Conservation (phyloP, 2,888 invertebrate species). For the Eupithecia inturbata region DNA sequence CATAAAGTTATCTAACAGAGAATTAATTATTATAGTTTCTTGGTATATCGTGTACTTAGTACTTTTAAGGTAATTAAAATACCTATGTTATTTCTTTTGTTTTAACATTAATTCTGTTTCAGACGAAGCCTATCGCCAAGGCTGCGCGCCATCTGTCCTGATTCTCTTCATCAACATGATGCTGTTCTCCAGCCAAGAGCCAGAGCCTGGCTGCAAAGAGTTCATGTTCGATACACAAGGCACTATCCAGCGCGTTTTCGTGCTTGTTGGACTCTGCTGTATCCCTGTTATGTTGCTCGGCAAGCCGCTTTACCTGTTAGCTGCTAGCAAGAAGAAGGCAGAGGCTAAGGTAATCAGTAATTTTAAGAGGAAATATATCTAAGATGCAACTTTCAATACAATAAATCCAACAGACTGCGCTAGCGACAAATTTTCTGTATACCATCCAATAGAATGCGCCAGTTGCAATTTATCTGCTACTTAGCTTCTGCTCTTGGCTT, state of each 20-base stretch:
- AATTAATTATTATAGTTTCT: no score
- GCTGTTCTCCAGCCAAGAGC: constrained; percentile 88
- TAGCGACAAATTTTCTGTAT: no score
- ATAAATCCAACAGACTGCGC: neutral
- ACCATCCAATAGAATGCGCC: neutral
- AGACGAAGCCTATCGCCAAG: constrained; percentile 71
- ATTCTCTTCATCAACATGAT: constrained; percentile 99
- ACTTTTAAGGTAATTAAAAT: no score
- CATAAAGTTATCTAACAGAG: no score
- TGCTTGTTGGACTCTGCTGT: constrained; percentile 91
- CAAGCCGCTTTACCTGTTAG: constrained; percentile 92
- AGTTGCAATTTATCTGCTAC: neutral
- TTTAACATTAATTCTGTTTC: constrained; percentile 21
- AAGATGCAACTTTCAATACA: neutral
- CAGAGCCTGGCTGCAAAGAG: constrained; percentile 79
- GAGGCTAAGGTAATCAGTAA: constrained; percentile 55
- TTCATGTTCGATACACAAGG: constrained; percentile 89
- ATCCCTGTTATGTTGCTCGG: constrained; percentile 97
- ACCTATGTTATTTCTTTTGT: no score
- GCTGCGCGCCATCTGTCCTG: constrained; percentile 97
- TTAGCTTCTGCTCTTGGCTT: neutral
- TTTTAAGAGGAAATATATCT: neutral
- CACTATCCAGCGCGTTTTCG: constrained; percentile 89
- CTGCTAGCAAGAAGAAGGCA: constrained; percentile 65
- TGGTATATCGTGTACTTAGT: no score